Base-by-base conservation (phyloP, 1,140 invertebrate genomes). In the Zeugodacus cucurbitae region DNA sequence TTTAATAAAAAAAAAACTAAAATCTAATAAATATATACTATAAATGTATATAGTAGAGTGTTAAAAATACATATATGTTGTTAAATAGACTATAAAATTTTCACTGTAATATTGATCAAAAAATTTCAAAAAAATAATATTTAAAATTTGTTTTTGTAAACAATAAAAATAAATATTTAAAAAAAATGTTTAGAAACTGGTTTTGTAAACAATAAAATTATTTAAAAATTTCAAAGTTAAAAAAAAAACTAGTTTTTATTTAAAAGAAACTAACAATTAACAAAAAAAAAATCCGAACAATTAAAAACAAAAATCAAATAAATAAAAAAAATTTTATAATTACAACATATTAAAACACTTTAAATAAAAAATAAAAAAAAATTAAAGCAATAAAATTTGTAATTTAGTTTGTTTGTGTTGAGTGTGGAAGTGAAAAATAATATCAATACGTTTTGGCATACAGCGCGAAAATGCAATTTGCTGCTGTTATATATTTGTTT, bases 401-500 rank as follows among this genome's bases (percentile, higher is more conserved):
- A 41, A 74, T 41, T 74, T 34, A 11, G 62, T 54, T 74, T n/a
- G 11, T 74, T 48, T 48, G 8, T 37, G 74, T 37, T 82, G 74
- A 82, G 74, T 54, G n/a, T 82, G 74, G 74, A 82, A 48, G 74
- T 82, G 74, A 82, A 82, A 82, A 82, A 82, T 82, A 82, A 82
- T 82, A 82, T 82, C 74, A 82, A 82, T 82, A 82, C 74, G 74
- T 82, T 82, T 82, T 82, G 74, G 74, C 74, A 82, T 82, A 74
- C 34, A 82, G 74, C 44, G n/a, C n/a, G 37, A 48, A 82, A 44
- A 44, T 44, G 41, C 41, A 37, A 14, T 74, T 74, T 74, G 32
- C 34, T 41, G 37, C 70, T 74, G 74, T 48, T 82, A 32, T 29
- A 34, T 70, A 10, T 34, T 70, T 34, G 26, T 17, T 34, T 37